Evolutionary conservation across 2,113 vertebrate genomes (phyloP).

Genomic region (Phodopus roborovskii): DNA sequence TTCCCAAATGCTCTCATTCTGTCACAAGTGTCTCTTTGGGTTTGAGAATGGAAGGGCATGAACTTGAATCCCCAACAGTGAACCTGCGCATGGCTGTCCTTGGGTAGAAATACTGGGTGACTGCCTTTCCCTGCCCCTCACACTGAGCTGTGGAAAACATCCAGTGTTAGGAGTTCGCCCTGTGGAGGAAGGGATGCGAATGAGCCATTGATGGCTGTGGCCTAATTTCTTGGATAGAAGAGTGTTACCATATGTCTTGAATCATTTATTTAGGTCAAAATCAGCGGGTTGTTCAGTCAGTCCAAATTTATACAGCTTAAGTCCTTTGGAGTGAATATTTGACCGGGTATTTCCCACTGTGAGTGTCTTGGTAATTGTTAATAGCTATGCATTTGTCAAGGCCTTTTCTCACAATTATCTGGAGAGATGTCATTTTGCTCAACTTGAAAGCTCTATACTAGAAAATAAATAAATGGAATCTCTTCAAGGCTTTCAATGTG

Average conservation of each 20-base stretch:
- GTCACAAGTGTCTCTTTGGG: constrained; percentile 10
- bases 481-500: background rate
- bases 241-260: constrained; percentile 62
- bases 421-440: constrained; percentile 41
- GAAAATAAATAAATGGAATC: constrained; percentile 42
- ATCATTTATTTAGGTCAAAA: constrained; percentile 75
- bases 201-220: constrained; percentile 28
- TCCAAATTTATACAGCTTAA: constrained; percentile 59
- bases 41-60: background rate
- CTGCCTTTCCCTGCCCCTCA: background rate
- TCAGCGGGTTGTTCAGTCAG: constrained; percentile 63
- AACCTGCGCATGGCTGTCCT: background rate
- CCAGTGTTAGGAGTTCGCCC: background rate
- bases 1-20: constrained; percentile 12
- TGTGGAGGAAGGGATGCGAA: background rate
- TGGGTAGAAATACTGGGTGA: background rate
- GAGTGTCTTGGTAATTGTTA: constrained; percentile 62
- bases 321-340: constrained; percentile 39
- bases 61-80: background rate
- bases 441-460: constrained; percentile 59
- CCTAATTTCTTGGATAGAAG: constrained; percentile 62
- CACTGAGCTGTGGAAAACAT: background rate
- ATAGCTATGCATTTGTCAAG: constrained; percentile 10
- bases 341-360: constrained; percentile 31
- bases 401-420: constrained; percentile 56